These are phyloP conservation scores for Scartelaos histophorus DNA, from an alignment of 2,113 vertebrate species.

Conservation along the genomic window DNA sequence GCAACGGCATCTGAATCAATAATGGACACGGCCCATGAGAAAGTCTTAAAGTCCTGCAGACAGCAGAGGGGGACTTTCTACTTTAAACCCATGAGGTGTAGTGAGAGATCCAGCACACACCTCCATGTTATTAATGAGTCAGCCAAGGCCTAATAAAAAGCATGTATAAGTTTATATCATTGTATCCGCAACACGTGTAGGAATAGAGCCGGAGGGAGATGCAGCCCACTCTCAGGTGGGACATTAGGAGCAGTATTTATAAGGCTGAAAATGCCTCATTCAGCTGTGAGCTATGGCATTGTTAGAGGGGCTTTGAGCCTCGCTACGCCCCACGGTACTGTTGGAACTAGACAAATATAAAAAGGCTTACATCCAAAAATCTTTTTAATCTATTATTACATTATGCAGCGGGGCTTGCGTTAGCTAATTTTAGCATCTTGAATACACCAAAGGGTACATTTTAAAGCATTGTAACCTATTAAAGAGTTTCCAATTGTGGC, in stretches of 20 bases:
- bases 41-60: constrained; percentile 30
- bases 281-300: constrained; percentile 58
- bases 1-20: constrained; percentile 37
- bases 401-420: constrained; percentile 15
- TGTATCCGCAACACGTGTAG: constrained; percentile 47
- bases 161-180: constrained; percentile 60
- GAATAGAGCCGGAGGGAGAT: constrained; percentile 47
- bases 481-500: not conserved
- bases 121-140: constrained; percentile 53
- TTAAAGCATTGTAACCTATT: not conserved
- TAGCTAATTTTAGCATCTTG: constrained; percentile 33
- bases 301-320: constrained; percentile 54
- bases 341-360: constrained; percentile 52
- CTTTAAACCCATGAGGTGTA: constrained; percentile 1
- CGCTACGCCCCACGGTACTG: constrained; percentile 40
- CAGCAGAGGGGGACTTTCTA: constrained; percentile 23
- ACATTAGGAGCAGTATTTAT: constrained; percentile 68
- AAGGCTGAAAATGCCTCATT: constrained; percentile 62
- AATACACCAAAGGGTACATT: constrained; percentile 19
- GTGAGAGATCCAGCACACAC: constrained; percentile 21
- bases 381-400: constrained; percentile 57
- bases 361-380: constrained; percentile 54
- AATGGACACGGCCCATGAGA: constrained; percentile 35
- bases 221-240: constrained; percentile 53
- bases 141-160: constrained; percentile 59